Evolutionary conservation across 2,888 invertebrate genomes (phyloP), one percentile per base, ranked within the genome.

Genomic region (Acronicta alni): DNA sequence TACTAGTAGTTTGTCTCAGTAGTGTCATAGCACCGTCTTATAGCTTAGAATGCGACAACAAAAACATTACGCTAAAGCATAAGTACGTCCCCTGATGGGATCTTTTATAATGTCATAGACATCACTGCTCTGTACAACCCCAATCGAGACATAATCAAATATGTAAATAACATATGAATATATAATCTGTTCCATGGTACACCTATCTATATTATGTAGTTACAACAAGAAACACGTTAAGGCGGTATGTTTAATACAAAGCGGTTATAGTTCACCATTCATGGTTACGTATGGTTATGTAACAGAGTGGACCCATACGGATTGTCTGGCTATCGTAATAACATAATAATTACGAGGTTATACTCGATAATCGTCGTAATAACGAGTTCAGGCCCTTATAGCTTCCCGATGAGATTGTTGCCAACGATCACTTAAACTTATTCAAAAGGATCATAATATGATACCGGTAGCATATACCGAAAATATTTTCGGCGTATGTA

Each of bases 231-330:
- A 55, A 60, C 48, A 16, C 14, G 38, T 39, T 63, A 41, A 6
- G 7, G n/a, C n/a, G n/a, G 59, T 68, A 61, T 61, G 44, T 65
- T 47, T 48, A 63, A 23, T 17, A 60, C 44, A 73, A 73, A 67
- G 53, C 52, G 43, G 51, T 62, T 72, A 59, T 68, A 56, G 69
- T 57, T 16, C 58, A 47, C 67, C 60, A 75, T 75, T 68, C 65
- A 74, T 68, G 62, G 72, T 57, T 55, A 68, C 68, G 51, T 63
- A 23, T 18, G 3, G 45, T 75, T 75, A 56, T 35, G 37, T 59
- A 75, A 75, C 15, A 20, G 7, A 59, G 55, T 67, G 73, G 64
- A 65, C 61, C 23, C 35, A 16, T 26, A n/a, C 42, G 26, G 42
- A 20, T 55, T 54, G 56, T 15, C 47, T 37, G 57, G 44, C 45